Conservation (phyloP, 1,140 invertebrate species). For the Aphaenogaster ashmeadi region DNA sequence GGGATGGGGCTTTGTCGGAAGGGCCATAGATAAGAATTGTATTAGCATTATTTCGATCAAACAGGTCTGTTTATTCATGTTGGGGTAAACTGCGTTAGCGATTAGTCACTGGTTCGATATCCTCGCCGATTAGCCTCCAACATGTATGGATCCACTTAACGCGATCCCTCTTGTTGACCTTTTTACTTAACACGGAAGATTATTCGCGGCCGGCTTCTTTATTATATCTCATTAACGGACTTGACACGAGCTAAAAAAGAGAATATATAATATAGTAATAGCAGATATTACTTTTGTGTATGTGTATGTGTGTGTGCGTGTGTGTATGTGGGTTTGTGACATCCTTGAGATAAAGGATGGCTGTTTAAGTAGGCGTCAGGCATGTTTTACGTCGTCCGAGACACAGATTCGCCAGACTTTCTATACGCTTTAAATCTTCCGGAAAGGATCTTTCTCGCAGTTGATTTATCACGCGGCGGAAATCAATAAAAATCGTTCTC, state of each 20-base stretch:
- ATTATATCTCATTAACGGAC: slow-evolving; percentile 3
- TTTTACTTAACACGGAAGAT: slow-evolving; percentile 17
- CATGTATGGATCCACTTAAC: slow-evolving; percentile 19
- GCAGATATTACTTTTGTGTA: background rate
- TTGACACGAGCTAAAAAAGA: background rate
- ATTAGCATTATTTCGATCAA: slow-evolving; percentile 51
- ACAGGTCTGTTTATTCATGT: slow-evolving; percentile 30
- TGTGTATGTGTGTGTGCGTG: no score
- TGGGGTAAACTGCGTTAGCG: background rate
- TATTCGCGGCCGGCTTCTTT: background rate
- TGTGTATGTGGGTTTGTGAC: background rate
- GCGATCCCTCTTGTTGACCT: background rate
- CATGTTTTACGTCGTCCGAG: slow-evolving; percentile 22
- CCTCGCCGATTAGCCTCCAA: background rate
- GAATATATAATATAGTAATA: background rate
- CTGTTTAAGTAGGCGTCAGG: slow-evolving; percentile 33
- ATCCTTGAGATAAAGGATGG: slow-evolving; percentile 20
- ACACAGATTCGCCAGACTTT: slow-evolving; percentile 17
- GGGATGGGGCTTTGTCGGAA: slow-evolving; percentile 27
- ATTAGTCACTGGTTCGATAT: slow-evolving; percentile 38
- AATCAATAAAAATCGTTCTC: slow-evolving; percentile 44
- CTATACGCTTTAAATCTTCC: slow-evolving; percentile 42
- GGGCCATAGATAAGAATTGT: slow-evolving; percentile 50
- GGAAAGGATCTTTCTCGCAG: slow-evolving; percentile 18
- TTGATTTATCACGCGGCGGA: background rate